Conservation (phyloP, 2,113 vertebrate species). For the Neotoma lepida region DNA sequence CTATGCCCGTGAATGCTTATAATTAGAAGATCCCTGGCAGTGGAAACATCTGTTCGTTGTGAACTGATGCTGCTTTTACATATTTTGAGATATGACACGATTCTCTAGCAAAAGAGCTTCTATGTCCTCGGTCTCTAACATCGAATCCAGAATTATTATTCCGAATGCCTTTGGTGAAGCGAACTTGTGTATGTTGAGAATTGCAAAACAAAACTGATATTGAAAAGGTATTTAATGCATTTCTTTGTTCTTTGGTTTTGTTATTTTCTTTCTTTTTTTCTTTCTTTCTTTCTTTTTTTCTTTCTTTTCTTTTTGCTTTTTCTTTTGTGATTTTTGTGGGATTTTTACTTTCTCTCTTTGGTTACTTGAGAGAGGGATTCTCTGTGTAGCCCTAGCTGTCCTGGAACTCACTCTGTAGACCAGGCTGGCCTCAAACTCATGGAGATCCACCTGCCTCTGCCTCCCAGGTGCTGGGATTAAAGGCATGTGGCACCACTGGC, state of each 20-base stretch:
- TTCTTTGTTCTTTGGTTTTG: not conserved
- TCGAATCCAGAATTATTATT: not conserved
- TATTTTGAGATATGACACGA: not conserved
- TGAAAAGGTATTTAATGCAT: slow-evolving; percentile 12
- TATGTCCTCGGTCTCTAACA: not conserved
- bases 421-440: not conserved
- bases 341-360: not conserved
- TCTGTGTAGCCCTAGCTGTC: not conserved
- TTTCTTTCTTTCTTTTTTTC: too few species aligned
- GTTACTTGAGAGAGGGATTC: not conserved
- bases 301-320: not conserved
- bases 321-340: not conserved
- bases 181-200: not conserved
- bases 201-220: not conserved
- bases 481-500: fast-evolving
- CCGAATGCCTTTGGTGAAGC: slow-evolving; percentile 25
- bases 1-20: not conserved
- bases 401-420: not conserved
- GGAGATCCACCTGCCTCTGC: not conserved
- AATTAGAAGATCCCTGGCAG: slow-evolving; percentile 11
- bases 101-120: slow-evolving; percentile 5
- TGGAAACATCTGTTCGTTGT: slow-evolving; percentile 7
- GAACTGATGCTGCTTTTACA: slow-evolving; percentile 9
- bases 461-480: not conserved
- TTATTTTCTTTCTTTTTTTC: not conserved